A percentile compares a stretch with the other conserved stretches of the same genome.
phyloP scores from a whole-genome alignment of 2,113 vertebrate genomes.

The Arizona elegans region DNA sequence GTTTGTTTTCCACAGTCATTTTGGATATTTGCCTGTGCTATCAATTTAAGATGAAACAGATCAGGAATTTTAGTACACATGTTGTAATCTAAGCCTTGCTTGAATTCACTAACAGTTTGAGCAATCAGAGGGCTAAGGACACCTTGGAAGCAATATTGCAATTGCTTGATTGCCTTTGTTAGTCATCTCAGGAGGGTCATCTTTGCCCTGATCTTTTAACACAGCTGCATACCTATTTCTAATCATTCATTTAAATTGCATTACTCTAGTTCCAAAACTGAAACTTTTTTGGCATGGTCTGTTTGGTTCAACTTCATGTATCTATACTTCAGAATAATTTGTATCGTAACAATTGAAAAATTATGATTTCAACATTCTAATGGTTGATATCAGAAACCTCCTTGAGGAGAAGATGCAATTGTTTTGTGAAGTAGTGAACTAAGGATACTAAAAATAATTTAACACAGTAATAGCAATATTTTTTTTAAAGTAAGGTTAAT shows the following conservation, averaged over 20 bases:
- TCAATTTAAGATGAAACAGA: slow-evolving; percentile 6
- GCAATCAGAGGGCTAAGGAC: not conserved
- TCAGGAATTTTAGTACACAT: not conserved
- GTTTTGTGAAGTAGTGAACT: not conserved
- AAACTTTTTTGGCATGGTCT: not conserved
- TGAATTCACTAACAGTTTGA: not conserved
- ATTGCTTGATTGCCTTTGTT: not conserved
- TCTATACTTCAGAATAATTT: not conserved
- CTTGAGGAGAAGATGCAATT: not conserved
- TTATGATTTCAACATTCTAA: not conserved
- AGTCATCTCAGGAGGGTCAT: not conserved
- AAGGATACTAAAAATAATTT: not conserved
- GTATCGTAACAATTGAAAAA: not conserved
- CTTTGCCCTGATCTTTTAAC: not conserved
- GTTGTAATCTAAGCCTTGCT: not conserved
- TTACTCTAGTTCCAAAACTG: not conserved
- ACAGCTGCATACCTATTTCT: not conserved
- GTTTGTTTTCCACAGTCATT: not conserved
- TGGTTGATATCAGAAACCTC: not conserved
- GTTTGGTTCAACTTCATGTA: not conserved
- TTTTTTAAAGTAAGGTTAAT: not conserved
- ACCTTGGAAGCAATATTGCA: not conserved
- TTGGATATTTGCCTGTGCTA: not conserved
- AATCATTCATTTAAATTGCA: not conserved
- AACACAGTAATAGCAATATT: not conserved